Evolutionary conservation across 2,797 vertebrate genomes (phyloP), one percentile per base, ranked within the genome.

Genomic region (Chaetodon trifasciatus): DNA sequence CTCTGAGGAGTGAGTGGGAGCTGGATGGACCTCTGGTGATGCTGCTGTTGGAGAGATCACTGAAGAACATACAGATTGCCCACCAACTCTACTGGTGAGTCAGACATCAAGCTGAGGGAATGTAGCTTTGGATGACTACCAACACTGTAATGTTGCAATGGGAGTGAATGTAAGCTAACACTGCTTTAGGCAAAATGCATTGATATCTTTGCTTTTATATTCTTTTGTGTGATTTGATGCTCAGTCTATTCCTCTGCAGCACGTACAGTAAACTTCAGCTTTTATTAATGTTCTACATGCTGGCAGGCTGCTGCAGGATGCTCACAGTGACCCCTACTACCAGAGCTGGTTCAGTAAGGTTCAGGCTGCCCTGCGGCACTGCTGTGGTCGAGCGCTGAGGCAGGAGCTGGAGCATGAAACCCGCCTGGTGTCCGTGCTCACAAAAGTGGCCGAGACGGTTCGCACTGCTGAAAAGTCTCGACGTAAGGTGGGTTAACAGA

Each of bases 321-420:
- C 96, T 57, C 93, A 93, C 62, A 95, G 90, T 44, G 97, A 98
- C 74, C 94, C 91, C 0, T 94, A 97, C 93, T 97, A 97, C 92
- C 96, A 96, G 78, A 96, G 96, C 70, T 97, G 97, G 75, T 97
- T 96, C 89, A 93, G 95, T 86, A 98, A 98, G 81, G 92, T 98
- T 73, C 96, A 97, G 89, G 96, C 97, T 0, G 97, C 97, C 9
- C 90, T 99, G 83, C 86, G 92, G 40, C 96, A 97, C 93, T 97
- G 97, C 81, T 97, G 96, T 0, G 97, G 98, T 40, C 95, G 88
- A 44, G 95, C 95, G 0, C 93, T 99, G 82, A 91, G 96, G 65
- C 95, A 96, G 70, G 97, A 99, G 92, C 97, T 99, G 58, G 96
- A 96, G 81, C 90, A 86, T 0, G 96, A 98, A 85, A 93, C 91